Conservation (phyloP, 2,888 invertebrate genomes). For the Rotaria sp. region DNA sequence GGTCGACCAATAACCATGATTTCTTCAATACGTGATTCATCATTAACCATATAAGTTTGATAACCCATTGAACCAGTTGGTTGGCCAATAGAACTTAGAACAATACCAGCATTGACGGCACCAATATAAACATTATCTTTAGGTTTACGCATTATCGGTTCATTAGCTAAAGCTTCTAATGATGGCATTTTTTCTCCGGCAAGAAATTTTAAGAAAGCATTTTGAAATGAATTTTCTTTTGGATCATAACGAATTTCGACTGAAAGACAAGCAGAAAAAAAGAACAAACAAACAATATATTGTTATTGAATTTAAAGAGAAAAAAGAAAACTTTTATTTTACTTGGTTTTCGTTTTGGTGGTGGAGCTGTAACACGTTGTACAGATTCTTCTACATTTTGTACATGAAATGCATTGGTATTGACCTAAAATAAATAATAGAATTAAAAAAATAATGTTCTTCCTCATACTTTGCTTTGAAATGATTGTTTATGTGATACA, state of each 20-base stretch:
- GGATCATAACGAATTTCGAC: slow-evolving; percentile 29
- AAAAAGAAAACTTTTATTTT: neutral
- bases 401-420: slow-evolving; percentile 24
- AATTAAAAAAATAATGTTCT: neutral
- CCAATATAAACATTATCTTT: slow-evolving; percentile 36
- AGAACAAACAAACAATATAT: no score
- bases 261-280: neutral
- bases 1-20: slow-evolving; percentile 25
- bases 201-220: slow-evolving; percentile 38
- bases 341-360: slow-evolving; percentile 39
- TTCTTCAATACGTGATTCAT: slow-evolving; percentile 29
- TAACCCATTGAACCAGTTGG: neutral
- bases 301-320: neutral
- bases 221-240: slow-evolving; percentile 31
- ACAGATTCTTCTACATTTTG: slow-evolving; percentile 39
- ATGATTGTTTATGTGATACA: slow-evolving; percentile 11
- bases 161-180: slow-evolving; percentile 34
- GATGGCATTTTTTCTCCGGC: slow-evolving; percentile 40
- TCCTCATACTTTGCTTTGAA: neutral
- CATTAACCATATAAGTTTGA: slow-evolving; percentile 22
- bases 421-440: neutral
- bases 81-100: neutral
- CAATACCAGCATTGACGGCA: neutral
- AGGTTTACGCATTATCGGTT: slow-evolving; percentile 35
- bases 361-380: slow-evolving; percentile 38